Evolutionary conservation across 1,140 invertebrate species (phyloP), one percentile per base, ranked within the genome.

Genomic region (Brachionus rotundiformis): DNA sequence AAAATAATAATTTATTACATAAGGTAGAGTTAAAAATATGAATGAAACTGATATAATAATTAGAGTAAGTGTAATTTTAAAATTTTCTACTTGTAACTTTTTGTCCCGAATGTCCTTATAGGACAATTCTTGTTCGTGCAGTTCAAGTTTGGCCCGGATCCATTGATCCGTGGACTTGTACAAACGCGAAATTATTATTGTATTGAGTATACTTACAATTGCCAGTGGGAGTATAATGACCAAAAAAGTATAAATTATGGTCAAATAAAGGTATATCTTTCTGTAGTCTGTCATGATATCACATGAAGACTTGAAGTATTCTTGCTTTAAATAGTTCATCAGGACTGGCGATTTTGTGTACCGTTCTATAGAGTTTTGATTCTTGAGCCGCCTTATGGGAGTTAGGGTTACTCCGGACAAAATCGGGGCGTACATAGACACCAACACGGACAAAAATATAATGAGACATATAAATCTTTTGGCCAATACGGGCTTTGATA

Each of bases 41-140:
- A 81, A 81, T 23, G 79, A 49, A 1, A 25, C 59, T 31, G 79
- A 81, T 41, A 81, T 81, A 19, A 81, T 63, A 31, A 81, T 54
- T 1, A 81, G 25, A 36, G 54, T 81, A 31, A 59, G 63, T 10
- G 79, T 81, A n/a, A 81, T 44, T 65, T 81, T 81, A 16, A 63
- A 44, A 81, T 68, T 81, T 68, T 81, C 79, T 11, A 81, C 29
- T 41, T 81, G 79, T 11, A 63, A 41, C 65, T 81, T 81, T 33
- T 79, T 79, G 33, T 79, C 76, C 6, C 76, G 23, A 23, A 79
- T 36, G 13, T 79, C 76, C 29, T 79, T 79, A 27, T 79, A 79
- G 29, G 44, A 59, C 16, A 79, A 5, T 19, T 54, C 59, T 63
- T 79, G 76, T 39, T 79, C 76, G 25, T 79, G 76, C 8, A 79